Percentiles rank a stretch among this genome's conserved stretches.
Evolutionary conservation across 2,113 vertebrate genomes (phyloP).

Genomic region (Danio rerio): DNA sequence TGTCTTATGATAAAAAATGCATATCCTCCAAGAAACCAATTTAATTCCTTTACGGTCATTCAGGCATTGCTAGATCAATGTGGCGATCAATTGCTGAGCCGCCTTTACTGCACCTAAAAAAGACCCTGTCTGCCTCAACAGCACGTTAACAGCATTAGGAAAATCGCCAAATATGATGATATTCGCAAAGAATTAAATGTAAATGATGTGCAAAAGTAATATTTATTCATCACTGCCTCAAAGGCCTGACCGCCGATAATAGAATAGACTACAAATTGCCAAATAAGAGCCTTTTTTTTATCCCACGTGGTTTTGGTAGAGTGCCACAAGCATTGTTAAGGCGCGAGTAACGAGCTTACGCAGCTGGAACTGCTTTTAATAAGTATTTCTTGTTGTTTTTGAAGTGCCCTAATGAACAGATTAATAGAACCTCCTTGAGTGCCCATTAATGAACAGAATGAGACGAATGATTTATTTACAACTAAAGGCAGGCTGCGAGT

Average conservation of each 20-base stretch:
- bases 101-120: constrained; percentile 61
- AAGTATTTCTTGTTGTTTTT: constrained; percentile 77
- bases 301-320: constrained; percentile 72
- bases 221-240: constrained; percentile 76
- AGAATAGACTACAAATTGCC: constrained; percentile 71
- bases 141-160: not conserved
- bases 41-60: constrained; percentile 78
- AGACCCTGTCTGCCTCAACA: not conserved
- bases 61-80: constrained; percentile 76
- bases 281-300: constrained; percentile 61
- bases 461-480: constrained; percentile 62
- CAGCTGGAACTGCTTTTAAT: constrained; percentile 82
- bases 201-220: constrained; percentile 76
- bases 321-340: constrained; percentile 77
- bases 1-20: constrained; percentile 72
- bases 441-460: constrained; percentile 77
- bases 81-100: constrained; percentile 74
- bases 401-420: constrained; percentile 82
- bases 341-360: constrained; percentile 75
- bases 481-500: constrained; percentile 52
- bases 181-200: constrained; percentile 52
- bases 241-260: constrained; percentile 71
- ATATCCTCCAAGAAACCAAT: constrained; percentile 80
- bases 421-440: constrained; percentile 81
- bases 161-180: constrained; percentile 29